phyloP scores from a whole-genome alignment of 2,797 vertebrate species.

The Chrysocyon brachyurus region DNA sequence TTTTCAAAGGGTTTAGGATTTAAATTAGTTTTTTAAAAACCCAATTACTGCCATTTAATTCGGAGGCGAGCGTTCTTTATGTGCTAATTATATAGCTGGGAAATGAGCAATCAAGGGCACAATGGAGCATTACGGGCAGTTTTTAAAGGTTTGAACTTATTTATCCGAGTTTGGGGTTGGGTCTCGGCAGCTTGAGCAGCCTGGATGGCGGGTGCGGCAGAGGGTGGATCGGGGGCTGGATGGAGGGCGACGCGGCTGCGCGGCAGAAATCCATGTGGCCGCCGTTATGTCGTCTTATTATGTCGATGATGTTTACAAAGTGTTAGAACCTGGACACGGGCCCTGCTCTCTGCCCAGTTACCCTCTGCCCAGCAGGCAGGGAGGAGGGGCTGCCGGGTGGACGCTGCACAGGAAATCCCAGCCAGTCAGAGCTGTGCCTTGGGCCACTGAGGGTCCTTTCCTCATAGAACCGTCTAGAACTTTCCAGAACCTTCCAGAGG shows the following conservation, averaged over 20 bases:
- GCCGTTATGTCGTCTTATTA: background rate
- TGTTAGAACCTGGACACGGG: background rate
- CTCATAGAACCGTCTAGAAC: background rate
- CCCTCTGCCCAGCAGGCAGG: background rate
- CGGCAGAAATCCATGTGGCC: background rate
- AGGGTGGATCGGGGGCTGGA: background rate
- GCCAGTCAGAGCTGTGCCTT: background rate
- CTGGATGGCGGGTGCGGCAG: accelerated
- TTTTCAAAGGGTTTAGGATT: slow-evolving; percentile 79
- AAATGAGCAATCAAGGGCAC: slow-evolving; percentile 72
- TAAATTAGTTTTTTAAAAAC: slow-evolving; percentile 84
- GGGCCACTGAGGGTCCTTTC: background rate
- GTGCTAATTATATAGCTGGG: slow-evolving; percentile 81
- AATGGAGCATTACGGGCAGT: slow-evolving; percentile 68
- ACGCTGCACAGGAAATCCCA: background rate
- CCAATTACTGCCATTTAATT: slow-evolving; percentile 86
- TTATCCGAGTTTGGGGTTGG: slow-evolving; percentile 70
- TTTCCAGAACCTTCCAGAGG: background rate
- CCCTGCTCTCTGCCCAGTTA: background rate
- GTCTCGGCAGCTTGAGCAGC: background rate
- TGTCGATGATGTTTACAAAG: background rate
- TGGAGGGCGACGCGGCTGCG: accelerated
- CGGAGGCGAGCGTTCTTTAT: slow-evolving; percentile 79
- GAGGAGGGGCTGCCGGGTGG: background rate
- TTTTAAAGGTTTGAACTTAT: slow-evolving; percentile 70